These are phyloP conservation scores for Eilema caniola DNA, from an alignment of 2,888 invertebrate species.

Conservation along the genomic window DNA sequence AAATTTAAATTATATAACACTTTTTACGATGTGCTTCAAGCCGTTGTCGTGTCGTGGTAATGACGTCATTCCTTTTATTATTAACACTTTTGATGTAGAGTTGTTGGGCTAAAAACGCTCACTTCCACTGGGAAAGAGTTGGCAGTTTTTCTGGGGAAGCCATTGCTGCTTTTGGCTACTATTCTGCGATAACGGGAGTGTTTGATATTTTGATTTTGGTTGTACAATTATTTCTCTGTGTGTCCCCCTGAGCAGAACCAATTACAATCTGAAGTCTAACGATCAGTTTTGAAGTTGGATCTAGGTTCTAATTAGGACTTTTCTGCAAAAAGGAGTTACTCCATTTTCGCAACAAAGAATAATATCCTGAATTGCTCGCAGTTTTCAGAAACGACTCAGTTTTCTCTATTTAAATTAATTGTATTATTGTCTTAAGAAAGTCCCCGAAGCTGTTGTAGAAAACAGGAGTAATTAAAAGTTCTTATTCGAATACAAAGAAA, in stretches of 20 bases:
- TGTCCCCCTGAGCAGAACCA: too few species aligned
- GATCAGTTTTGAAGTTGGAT: too few species aligned
- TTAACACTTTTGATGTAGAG: not conserved
- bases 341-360: too few species aligned
- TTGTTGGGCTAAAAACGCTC: not conserved
- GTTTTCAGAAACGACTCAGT: too few species aligned
- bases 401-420: not conserved
- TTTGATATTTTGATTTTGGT: not conserved
- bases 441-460: not conserved
- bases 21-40: constrained; percentile 24
- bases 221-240: too few species aligned
- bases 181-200: not conserved
- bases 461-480: not conserved
- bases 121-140: not conserved
- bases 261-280: too few species aligned
- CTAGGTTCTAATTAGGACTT: too few species aligned
- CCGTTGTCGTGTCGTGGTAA: constrained; percentile 25
- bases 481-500: not conserved
- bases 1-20: constrained; percentile 39
- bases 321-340: too few species aligned
- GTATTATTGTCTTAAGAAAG: not conserved
- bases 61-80: constrained; percentile 33
- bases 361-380: too few species aligned
- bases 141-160: not conserved
- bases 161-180: not conserved